Base-by-base conservation (phyloP, 1,140 invertebrate genomes). In the Apis mellifera region DNA sequence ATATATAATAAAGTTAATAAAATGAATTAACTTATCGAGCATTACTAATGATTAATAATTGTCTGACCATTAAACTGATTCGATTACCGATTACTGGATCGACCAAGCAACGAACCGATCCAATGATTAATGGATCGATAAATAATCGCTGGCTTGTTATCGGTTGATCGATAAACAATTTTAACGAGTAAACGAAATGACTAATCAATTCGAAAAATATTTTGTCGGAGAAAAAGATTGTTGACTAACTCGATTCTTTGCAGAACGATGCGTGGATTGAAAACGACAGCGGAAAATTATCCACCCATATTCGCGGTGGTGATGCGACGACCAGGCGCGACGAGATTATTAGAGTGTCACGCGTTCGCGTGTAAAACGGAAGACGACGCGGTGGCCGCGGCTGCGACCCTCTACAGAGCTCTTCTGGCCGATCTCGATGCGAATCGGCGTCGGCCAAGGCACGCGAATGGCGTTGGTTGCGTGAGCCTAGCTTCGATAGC, bases 221-320 rank as follows among this genome's bases (percentile, higher is more conserved):
- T 19, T 9, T 19, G 7, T 19, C 17, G 4, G 8, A 57, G 2
- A 55, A 9, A 21, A 57, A 60, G 70, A 76, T 72, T 17, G 54
- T 17, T 55, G 4, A 42, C 32, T 4, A 42, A 42, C 0, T 64
- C n/a, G 12, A 59, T 64, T 42, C 66, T 78, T 50, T 76, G 19
- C 73, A 91, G 93, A 52, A 92, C 91, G 32, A 93, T 94, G 92
- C 90, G 90, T 23, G 92, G 93, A 19, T 78, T 93, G 42, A 92
- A 85, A 80, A 94, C 90, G 62, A 92, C 91, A 59, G 93, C 82
- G 3, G 93, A 92, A 54, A 75, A 95, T 12, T 97, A 98, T 93
- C 97, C 97, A 0, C 97, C 98, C 1, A 96, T 99, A 89, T 98
- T 99, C 92, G 97, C 97, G 19, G 97, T 98, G 62, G 97, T 98